Evolutionary conservation across 2,797 vertebrate genomes (phyloP), one percentile per base, ranked within the genome.

Genomic region (Sciurus vulgaris): DNA sequence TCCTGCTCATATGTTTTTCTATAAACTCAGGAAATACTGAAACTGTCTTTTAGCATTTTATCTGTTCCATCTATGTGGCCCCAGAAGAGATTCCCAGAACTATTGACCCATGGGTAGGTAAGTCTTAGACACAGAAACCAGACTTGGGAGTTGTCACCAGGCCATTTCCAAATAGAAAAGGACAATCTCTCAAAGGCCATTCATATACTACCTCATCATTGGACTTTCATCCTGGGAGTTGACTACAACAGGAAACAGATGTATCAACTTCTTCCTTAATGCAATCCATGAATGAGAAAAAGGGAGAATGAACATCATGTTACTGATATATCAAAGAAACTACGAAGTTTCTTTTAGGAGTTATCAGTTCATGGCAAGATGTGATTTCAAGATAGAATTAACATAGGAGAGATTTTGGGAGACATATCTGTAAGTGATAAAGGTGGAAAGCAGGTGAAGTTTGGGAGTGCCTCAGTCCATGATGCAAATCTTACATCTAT

Each of bases 301-400:
- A 85, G 35, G 49, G 7, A 89, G 18, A 49, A 61, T 73, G 35
- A 85, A 74, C 14, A 41, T 26, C 33, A 44, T 72, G 20, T 44
- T 47, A 85, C 47, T 28, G 51, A 10, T 28, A 76, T 7, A 13
- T 49, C 22, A 59, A 78, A 59, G 20, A 86, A 73, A 85, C 2
- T 10, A 3, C 63, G 28, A 83, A 30, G 33, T 30, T 77, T 54
- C 47, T 79, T 92, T 54, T 65, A 47, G 9, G 3, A 67, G 17
- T 74, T 85, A 61, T 56, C 83, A 67, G 28, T 91, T 89, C 28
- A 69, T 76, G 51, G 41, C 47, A 90, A 88, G 51, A 79, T 85
- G 35, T 30, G 26, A 49, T 76, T 63, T 54, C 30, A 38, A 88
- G 38, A 33, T 69, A 28, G 35, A 15, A 38, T 69, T 51, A 33